Conservation (phyloP, 2,888 invertebrate genomes). For the Xylocampa areola region DNA sequence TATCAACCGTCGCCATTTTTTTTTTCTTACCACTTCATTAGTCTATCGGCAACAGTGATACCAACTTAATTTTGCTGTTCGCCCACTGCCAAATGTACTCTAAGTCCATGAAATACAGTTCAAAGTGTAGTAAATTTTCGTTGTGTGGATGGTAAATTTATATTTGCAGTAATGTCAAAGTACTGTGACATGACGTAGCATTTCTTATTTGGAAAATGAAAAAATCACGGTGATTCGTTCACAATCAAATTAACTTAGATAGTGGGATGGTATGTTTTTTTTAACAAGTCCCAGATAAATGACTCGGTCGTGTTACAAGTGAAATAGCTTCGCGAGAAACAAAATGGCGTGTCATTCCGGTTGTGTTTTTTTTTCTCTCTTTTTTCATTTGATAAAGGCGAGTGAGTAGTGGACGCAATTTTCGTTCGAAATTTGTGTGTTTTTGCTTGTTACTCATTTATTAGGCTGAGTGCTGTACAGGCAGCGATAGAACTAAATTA, state of each 20-base stretch:
- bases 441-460: constrained; percentile 32
- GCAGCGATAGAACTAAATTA: too few relatives aligned
- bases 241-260: constrained; percentile 45
- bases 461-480: constrained; percentile 22
- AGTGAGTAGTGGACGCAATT: constrained; percentile 42
- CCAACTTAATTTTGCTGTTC: constrained; percentile 12
- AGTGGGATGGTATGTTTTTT: constrained; percentile 41
- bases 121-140: not conserved
- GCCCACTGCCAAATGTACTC: not conserved
- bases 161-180: constrained; percentile 37
- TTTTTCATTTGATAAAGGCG: constrained; percentile 31
- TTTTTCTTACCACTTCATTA: constrained; percentile 55
- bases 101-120: constrained; percentile 4
- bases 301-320: constrained; percentile 43
- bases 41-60: constrained; percentile 42
- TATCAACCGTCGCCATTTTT: constrained; percentile 47
- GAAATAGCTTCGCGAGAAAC: constrained; percentile 47
- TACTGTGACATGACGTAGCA: constrained; percentile 45
- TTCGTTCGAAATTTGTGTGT: constrained; percentile 34
- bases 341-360: constrained; percentile 48
- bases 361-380: constrained; percentile 36
- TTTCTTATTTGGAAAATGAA: constrained; percentile 41
- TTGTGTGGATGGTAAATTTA: not conserved
- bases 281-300: constrained; percentile 36
- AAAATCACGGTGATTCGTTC: constrained; percentile 54